Base-by-base conservation (phyloP, 2,888 invertebrate genomes). In the Perizoma flavofasciatum region DNA sequence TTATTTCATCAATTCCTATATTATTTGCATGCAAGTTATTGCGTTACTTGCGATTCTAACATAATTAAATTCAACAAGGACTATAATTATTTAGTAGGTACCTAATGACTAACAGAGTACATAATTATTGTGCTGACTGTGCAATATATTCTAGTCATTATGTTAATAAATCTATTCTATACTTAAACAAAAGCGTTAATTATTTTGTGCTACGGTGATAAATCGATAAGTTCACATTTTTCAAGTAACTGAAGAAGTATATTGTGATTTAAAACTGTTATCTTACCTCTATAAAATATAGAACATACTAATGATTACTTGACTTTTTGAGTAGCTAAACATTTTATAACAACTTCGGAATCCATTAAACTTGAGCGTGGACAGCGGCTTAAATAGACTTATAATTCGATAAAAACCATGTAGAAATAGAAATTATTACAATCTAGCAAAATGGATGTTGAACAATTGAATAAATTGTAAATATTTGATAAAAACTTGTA, bases 41-140 rank as follows among this genome's bases (percentile, higher is more conserved):
- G 65, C 49, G 33, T 60, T 50, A 34, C 49, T 49, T 51, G 45
- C 60, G 35, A 51, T 41, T 56, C 32, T 59, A 41, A 54, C 35
- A 49, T 61, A 59, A 44, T 66, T 72, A 71, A 67, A 69, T 70
- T 72, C 68, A 78, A 74, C 73, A 74, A 72, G 66, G 69, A 62
- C 70, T 61, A 58, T 44, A 66, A 72, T 75, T 22, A 22, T 22
- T 22, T 22, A 22, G 77, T 68, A 51, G 50, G 22, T 22, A 22
- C 3, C 22, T 68, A 70, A 64, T 74, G 74, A 79, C 75, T 77
- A 75, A 71, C 74, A 71, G 71, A 65, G 65, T 72, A 63, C 22
- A 22, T 22, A 22, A 22, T 75, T 73, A 77, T 81, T 84, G 88
- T 89, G 88, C 88, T 75, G 78, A 82, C 73, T 79, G 89, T 89